A percentile compares a stretch with the other conserved stretches of the same genome.
Conservation (phyloP, 2,888 invertebrate genomes). For the Conomelus anceps region DNA sequence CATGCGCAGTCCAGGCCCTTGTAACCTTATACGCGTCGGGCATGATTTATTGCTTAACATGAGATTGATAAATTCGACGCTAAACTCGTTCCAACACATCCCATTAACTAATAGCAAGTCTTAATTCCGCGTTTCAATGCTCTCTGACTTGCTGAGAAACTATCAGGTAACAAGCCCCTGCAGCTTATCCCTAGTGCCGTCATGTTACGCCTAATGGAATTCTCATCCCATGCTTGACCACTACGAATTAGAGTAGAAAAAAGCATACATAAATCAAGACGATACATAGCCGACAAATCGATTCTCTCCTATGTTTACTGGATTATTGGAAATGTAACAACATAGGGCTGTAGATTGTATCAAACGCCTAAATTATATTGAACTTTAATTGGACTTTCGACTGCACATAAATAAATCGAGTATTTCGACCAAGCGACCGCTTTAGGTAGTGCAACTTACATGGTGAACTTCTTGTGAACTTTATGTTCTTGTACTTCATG, state of each 20-base stretch:
- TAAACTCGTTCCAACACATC: not conserved
- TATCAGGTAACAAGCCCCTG: not conserved
- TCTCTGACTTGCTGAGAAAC: not conserved
- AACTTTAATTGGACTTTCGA: not conserved
- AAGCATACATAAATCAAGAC: not conserved
- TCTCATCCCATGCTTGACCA: not conserved
- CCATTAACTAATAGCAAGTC: not conserved
- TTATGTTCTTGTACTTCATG: no score
- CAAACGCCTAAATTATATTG: not conserved
- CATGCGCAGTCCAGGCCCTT: not conserved
- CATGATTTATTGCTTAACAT: not conserved
- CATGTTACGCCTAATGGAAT: not conserved
- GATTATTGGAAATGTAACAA: not conserved
- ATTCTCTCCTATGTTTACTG: not conserved
- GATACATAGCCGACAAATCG: not conserved
- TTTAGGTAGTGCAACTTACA: no score
- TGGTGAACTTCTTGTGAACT: no score
- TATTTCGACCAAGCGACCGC: no score
- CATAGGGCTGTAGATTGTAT: not conserved
- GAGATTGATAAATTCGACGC: not conserved
- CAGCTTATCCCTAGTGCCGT: not conserved
- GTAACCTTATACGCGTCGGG: not conserved
- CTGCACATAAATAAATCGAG: not conserved
- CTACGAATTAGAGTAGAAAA: not conserved
- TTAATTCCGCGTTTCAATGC: not conserved